phyloP scores from a whole-genome alignment of 1,140 invertebrate species.

The Trachymyrmex septentrionalis region DNA sequence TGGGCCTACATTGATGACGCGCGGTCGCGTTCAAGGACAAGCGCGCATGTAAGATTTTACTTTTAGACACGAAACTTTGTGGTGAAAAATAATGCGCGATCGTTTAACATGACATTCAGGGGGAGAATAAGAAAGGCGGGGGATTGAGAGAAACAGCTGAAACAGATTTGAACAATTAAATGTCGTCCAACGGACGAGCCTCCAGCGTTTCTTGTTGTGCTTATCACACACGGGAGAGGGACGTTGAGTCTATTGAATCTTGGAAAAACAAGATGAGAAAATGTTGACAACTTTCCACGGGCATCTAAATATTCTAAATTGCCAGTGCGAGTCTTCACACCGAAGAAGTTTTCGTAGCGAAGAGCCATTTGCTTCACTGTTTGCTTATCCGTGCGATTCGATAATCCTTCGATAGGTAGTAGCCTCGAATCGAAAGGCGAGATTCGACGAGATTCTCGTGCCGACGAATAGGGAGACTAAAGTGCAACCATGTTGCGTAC shows the following conservation, averaged over 20 bases:
- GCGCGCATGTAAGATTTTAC: not conserved
- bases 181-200: not conserved
- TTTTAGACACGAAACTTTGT: not conserved
- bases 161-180: conserved; percentile 16
- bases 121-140: not conserved
- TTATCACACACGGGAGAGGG: not conserved
- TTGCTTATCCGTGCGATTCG: conserved; percentile 20
- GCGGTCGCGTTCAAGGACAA: not conserved
- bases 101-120: not conserved
- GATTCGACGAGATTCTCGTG: conserved; percentile 65
- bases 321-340: not conserved
- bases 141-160: not conserved
- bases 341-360: conserved; percentile 7
- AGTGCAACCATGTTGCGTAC: conserved; percentile 50
- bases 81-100: not conserved
- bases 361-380: conserved; percentile 3
- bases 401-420: not conserved
- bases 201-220: not conserved
- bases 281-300: conserved; percentile 5
- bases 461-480: conserved; percentile 38
- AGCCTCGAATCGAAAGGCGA: conserved; percentile 53
- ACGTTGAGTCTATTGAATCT: not conserved
- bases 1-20: not conserved
- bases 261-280: not conserved
- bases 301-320: not conserved